Evolutionary conservation across 2,888 invertebrate species (phyloP), one percentile per base, ranked within the genome.

Genomic region (Dryocosmus kuriphilus): DNA sequence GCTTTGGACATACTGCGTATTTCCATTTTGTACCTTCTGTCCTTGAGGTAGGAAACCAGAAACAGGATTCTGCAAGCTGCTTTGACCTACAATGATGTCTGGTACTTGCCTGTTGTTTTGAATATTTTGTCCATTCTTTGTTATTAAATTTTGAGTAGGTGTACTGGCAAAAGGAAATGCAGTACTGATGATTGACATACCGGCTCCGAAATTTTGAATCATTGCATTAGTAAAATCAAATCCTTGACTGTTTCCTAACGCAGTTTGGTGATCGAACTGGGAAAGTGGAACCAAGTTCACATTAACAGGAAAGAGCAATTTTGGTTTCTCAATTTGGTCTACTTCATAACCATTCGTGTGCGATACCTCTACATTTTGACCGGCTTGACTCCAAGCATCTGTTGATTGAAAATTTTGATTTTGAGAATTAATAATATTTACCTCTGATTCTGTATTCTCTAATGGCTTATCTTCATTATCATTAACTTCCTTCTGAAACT

Each of bases 221-320:
- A 92, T 86, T 0, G 91, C 92, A 79, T 93, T 92, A 0, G 92
- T 91, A 74, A 92, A 89, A 83, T 93, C 93, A 80, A 93, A 93
- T 1, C 92, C 92, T 85, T 92, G 92, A 77, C 92, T 92, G 57
- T 88, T 91, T 0, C 92, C 92, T 8, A 93, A 81, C 9, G 93
- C 92, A 0, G 89, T 91, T 0, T 89, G 90, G 75, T 93, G 93
- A 83, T 93, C 92, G 74, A 93, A 93, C 76, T 89, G 89, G 1
- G 87, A 82, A 1, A 90, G 51, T 0, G 90, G 90, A 4, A 91
- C 81, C 7, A 91, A 55, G 74, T 91, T 91, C 0, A 91, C 82
- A 24, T 90, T 90, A 0, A 91, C 85, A 7, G 90, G 88, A 0
- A 90, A 85, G 4, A 90, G 74, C 22, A 89, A 81, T 41, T 91